A percentile compares a stretch with the other conserved stretches of the same genome.
Evolutionary conservation across 2,888 invertebrate genomes (phyloP).

Genomic region (Malthinus flaveolus): DNA sequence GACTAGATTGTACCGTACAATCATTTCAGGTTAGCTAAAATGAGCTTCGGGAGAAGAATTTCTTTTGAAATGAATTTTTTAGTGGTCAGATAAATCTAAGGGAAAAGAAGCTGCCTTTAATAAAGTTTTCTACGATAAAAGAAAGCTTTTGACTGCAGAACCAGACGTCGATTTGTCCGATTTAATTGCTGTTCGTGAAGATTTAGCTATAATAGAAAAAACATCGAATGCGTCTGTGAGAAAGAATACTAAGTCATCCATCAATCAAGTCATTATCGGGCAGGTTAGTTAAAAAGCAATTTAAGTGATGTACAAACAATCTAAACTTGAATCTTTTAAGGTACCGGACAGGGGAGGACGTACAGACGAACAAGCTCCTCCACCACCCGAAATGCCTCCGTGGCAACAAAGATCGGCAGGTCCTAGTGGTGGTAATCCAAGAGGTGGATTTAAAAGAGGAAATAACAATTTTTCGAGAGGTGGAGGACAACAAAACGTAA

Average conservation of each 20-base stretch:
- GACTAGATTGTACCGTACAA: slow-evolving; percentile 94
- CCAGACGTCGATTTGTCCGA: slow-evolving; percentile 74
- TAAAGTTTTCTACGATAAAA: slow-evolving; percentile 59
- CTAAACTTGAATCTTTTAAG: slow-evolving; percentile 47
- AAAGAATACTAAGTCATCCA: slow-evolving; percentile 78
- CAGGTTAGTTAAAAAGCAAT: slow-evolving; percentile 56
- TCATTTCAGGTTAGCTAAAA: slow-evolving; percentile 78
- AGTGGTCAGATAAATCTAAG: slow-evolving; percentile 85
- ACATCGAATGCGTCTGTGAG: slow-evolving; percentile 86
- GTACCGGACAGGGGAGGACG: slow-evolving; percentile 96
- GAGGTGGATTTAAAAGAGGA: slow-evolving; percentile 41
- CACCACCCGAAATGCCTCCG: slow-evolving; percentile 96
- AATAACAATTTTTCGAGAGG: slow-evolving; percentile 24
- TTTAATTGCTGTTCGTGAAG: slow-evolving; percentile 81
- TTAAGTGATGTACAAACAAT: slow-evolving; percentile 1
- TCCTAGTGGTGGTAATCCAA: slow-evolving; percentile 53
- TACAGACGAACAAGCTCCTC: slow-evolving; percentile 87
- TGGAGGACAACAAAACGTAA: slow-evolving; percentile 13
- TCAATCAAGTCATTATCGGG: slow-evolving; percentile 90
- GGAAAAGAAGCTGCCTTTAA: slow-evolving; percentile 73
- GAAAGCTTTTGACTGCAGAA: slow-evolving; percentile 59
- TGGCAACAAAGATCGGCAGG: slow-evolving; percentile 76
- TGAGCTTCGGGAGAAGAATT: slow-evolving; percentile 5
- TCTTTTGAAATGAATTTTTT: slow-evolving; percentile 32
- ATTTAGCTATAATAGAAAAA: slow-evolving; percentile 87